Percentiles rank a stretch among this genome's conserved stretches.
Conservation (phyloP, 37 sponge, comb jelly and placozoan species). For the Cliona cf. orientalis region DNA sequence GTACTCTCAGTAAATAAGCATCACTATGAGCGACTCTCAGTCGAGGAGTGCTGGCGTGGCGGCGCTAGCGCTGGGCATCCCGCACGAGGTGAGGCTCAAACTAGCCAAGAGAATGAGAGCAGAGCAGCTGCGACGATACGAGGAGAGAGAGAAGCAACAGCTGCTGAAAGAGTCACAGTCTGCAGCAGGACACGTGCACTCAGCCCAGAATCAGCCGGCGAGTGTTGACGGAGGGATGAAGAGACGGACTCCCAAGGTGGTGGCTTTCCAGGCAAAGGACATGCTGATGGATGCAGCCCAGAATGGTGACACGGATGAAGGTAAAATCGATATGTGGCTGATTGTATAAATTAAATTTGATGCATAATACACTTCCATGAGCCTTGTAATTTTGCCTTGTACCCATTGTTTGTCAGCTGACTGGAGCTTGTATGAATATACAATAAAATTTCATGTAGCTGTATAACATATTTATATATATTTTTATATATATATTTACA, state of each 20-base stretch:
- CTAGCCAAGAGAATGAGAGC: constrained; percentile 52
- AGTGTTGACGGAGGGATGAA: no score
- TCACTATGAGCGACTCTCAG: no score
- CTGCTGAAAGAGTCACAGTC: not conserved
- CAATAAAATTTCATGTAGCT: no score
- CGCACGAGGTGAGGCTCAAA: constrained; percentile 49
- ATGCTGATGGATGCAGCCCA: constrained; percentile 52
- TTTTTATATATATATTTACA: not conserved
- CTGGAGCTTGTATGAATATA: no score
- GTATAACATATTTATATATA: no score
- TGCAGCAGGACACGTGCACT: not conserved
- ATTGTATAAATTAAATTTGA: not conserved
- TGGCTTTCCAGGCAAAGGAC: constrained; percentile 28
- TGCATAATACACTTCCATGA: not conserved
- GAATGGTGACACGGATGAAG: constrained; percentile 54
- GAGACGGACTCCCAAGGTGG: constrained; percentile 8
- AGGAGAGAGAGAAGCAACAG: constrained; percentile 11
- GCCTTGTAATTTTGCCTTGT: not conserved
- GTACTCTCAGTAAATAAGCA: no score
- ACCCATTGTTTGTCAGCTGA: no score
- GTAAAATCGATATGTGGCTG: constrained; percentile 29
- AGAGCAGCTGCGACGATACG: constrained; percentile 48
- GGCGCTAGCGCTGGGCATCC: not conserved
- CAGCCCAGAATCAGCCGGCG: no score
- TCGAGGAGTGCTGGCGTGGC: no score